A percentile compares a stretch with the other conserved stretches of the same genome.
Conservation (phyloP, 2,113 vertebrate species). For the Psilopsiagon aurifrons region DNA sequence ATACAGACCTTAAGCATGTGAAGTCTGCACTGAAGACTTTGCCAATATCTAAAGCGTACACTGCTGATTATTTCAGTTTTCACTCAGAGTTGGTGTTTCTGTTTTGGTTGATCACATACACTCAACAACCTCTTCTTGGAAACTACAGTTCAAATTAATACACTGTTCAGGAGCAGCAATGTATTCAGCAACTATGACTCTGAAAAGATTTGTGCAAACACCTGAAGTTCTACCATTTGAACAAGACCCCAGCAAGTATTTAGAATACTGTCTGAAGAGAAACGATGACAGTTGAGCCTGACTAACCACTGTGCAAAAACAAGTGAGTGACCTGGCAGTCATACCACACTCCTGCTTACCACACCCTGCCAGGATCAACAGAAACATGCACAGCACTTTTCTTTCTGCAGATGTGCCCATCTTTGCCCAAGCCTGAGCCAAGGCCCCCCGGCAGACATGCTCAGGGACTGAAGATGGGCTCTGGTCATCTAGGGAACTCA, state of each 20-base stretch:
- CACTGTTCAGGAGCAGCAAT: neutral
- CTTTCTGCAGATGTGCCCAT: accelerated
- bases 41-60: neutral
- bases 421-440: neutral
- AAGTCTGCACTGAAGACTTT: neutral
- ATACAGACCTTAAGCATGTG: neutral
- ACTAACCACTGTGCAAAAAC: neutral
- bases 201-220: neutral
- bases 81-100: neutral
- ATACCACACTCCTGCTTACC: accelerated
- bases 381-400: accelerated
- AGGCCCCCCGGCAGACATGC: accelerated
- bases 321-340: neutral
- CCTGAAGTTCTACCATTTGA: neutral
- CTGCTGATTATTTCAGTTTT: neutral
- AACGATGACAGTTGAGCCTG: neutral
- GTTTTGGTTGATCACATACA: neutral
- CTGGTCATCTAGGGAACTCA: neutral
- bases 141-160: neutral
- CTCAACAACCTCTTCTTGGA: neutral
- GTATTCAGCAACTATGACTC: neutral
- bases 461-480: neutral
- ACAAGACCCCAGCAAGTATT: neutral
- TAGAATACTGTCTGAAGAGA: neutral
- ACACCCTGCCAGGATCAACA: neutral